A percentile compares a stretch with the other conserved stretches of the same genome.
Conservation (phyloP, 2,797 vertebrate genomes). For the Ctenopoma multispine region DNA sequence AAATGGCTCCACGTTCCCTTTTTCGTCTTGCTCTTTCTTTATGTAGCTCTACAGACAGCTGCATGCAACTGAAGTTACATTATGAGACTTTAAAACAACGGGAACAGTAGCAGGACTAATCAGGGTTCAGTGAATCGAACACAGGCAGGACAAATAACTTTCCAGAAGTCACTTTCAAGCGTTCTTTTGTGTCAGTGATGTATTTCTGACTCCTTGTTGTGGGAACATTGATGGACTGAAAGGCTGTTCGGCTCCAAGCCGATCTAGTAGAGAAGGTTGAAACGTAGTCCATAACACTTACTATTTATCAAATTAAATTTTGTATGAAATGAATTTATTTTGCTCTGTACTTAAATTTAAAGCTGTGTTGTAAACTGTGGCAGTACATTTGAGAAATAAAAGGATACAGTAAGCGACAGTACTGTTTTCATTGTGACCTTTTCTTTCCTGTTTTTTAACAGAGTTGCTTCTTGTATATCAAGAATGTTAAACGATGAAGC, state of each 20-base stretch:
- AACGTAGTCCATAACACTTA: background rate
- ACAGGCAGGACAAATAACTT: background rate
- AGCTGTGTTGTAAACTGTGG: constrained; percentile 78
- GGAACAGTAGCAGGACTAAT: background rate
- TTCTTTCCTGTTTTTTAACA: too few species aligned
- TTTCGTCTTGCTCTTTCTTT: background rate
- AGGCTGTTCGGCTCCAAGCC: constrained; percentile 10
- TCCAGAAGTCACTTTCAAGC: background rate
- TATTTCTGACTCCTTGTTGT: constrained; percentile 6
- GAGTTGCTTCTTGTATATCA: too few species aligned
- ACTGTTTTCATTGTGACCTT: too few species aligned
- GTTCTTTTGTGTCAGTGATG: constrained; percentile 1
- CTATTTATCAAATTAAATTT: constrained; percentile 63
- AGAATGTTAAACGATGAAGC: too few species aligned
- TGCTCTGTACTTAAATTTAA: constrained; percentile 65
- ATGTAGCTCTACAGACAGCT: constrained; percentile 6
- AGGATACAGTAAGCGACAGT: constrained; percentile 13
- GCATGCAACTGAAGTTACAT: background rate
- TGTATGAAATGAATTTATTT: constrained; percentile 70
- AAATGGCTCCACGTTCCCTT: background rate
- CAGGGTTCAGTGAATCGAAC: background rate
- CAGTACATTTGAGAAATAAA: constrained; percentile 76
- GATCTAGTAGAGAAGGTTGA: background rate
- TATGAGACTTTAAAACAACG: background rate
- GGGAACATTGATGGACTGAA: constrained; percentile 16